Base-by-base conservation (phyloP, 2,113 vertebrate species). In the Taurulus bubalis region DNA sequence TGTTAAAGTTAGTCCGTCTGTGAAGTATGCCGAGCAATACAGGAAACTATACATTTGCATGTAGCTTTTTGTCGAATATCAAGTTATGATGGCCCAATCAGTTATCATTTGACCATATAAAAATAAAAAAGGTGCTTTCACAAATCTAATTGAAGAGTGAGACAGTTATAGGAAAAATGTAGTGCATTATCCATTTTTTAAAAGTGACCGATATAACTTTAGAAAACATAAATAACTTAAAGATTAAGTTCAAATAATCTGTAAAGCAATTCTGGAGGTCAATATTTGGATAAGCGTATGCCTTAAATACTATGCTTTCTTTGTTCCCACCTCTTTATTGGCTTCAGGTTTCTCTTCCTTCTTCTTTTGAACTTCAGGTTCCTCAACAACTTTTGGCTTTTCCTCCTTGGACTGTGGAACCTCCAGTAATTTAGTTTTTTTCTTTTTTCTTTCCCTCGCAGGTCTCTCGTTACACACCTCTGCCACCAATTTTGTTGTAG, bases 381-480 rank as follows among this genome's bases (percentile, higher is more conserved):
- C 47, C 32, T 80, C 80, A 18, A 79, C 68, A 26, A 38, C 38
- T 3, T 82, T 34, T 1, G 14, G 26, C 8, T 71, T 65, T 56
- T 79, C 40, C 30, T 90, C 66, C 8, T 80, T 16, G 0, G 8
- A 55, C 68, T 26, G 42, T 64, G 26, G 24, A 45, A 18, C 71
- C 49, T 73, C 71, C 3, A 1, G 5, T 16, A 10, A 20, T 71
- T 83, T 49, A 3, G 3, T 83, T 83, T 86, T 85, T 0, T 65
- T 77, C 15, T 86, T 75, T 69, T 86, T 93, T 10, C 49, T 84
- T 10, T 85, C 85, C 36, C n/a, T 28, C 47, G 82, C 72, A 9
- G 75, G 73, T 36, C 85, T 90, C 40, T 88, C 71, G 32, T 88
- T 80, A 32, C 74, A 36, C 42, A 87, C 87, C 60, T 91, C 74